These are phyloP conservation scores for Eristalis pertinax DNA, from an alignment of 2,888 invertebrate species.

Conservation along the genomic window DNA sequence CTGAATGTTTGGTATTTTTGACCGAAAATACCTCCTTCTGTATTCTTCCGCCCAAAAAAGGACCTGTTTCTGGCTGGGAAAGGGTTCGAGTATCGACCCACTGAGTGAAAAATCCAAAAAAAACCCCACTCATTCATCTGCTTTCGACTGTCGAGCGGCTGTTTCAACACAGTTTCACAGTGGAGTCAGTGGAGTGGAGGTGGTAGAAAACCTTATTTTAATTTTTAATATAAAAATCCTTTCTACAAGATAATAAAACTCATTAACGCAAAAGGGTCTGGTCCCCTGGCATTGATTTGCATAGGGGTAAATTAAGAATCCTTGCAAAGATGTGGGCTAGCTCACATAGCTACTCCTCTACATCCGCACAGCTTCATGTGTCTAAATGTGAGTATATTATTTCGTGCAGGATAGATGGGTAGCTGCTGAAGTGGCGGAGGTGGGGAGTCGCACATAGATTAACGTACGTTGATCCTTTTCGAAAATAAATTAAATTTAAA, in stretches of 20 bases:
- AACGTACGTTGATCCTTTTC: conserved; percentile 44
- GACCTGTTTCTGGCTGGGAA: background rate
- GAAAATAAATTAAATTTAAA: conserved; percentile 69
- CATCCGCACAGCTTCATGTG: background rate
- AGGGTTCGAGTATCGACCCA: conserved; percentile 60
- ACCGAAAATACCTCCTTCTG: conserved; percentile 15
- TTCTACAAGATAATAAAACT: conserved; percentile 73
- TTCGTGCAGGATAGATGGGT: background rate
- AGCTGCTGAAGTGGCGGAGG: conserved; percentile 35
- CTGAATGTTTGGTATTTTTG: conserved; percentile 31
- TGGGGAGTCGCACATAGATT: conserved; percentile 41
- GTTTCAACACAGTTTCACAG: conserved; percentile 43
- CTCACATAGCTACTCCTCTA: background rate
- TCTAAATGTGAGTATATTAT: background rate
- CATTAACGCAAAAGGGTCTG: conserved; percentile 72
- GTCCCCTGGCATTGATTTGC: conserved; percentile 72
- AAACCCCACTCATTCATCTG: conserved; percentile 57
- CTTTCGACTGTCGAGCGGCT: conserved; percentile 22
- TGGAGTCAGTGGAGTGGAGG: background rate
- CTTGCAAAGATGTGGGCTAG: conserved; percentile 55
- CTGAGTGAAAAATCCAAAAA: conserved; percentile 43
- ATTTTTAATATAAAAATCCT: conserved; percentile 73
- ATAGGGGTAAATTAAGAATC: conserved; percentile 72
- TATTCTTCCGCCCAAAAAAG: background rate
- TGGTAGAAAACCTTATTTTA: conserved; percentile 69